Conservation (phyloP, 2,113 vertebrate genomes). For the Rattus norvegicus region DNA sequence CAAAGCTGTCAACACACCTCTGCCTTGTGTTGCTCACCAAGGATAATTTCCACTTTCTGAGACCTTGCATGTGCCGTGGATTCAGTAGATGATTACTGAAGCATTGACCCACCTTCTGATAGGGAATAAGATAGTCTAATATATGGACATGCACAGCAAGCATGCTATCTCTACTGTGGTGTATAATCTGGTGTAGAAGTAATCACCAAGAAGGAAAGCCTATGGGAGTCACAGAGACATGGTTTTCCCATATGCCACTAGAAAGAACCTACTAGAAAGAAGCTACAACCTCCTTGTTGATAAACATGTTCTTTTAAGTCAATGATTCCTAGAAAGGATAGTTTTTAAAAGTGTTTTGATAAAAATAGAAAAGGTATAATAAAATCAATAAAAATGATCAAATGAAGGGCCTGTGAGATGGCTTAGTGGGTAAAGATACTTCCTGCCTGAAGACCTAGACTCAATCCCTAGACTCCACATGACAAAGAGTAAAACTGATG, state of each 20-base stretch:
- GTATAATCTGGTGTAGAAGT: not conserved
- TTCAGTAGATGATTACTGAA: not conserved
- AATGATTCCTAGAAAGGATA: conserved; percentile 28
- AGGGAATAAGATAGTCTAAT: not conserved
- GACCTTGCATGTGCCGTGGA: not conserved
- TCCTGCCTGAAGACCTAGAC: not conserved
- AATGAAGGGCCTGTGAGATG: not conserved
- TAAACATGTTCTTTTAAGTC: not conserved
- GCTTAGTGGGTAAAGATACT: not conserved
- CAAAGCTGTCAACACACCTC: not conserved
- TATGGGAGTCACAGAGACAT: not conserved
- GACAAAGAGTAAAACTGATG: not conserved
- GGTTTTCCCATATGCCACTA: not conserved
- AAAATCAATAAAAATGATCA: conserved; percentile 26
- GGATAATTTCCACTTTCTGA: not conserved
- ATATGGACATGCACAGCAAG: not conserved
- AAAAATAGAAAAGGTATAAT: not conserved
- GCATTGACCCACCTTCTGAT: not conserved
- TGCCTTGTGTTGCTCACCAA: not conserved
- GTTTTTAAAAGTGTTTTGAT: not conserved
- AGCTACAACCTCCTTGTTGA: not conserved
- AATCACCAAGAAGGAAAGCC: not conserved
- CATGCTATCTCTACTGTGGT: not conserved
- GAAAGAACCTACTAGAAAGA: not conserved
- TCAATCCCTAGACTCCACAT: not conserved